Evolutionary conservation across 1,140 invertebrate genomes (phyloP), one percentile per base, ranked within the genome.

Genomic region (Drosophila quadrilineata): DNA sequence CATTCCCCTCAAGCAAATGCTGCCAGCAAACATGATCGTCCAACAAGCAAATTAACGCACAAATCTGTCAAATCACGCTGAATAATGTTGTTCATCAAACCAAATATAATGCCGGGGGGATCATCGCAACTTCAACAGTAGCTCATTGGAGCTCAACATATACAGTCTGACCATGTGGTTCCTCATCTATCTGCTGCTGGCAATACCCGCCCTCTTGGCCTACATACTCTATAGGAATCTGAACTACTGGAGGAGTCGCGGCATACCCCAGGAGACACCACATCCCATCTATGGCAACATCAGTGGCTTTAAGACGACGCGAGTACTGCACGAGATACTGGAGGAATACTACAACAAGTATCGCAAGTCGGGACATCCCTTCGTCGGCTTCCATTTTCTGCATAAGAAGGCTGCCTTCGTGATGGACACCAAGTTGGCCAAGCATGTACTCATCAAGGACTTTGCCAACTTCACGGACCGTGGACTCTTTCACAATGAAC

Each of bases 401-500:
- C 46, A 69, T 0, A 65, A 50, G 3, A 41, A 26, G 9, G 8
- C 26, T 8, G 56, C 17, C 0, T 2, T 72, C 12, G 10, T 74
- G 1, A 54, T 71, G 0, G 76, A 82, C 29, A 41, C 63, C 1
- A 64, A 75, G 38, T 67, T 92, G 8, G 79, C 90, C 0, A 91
- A 91, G 59, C 84, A 90, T 22, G 88, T 93, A 3, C 66, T 93
- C 3, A 90, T 92, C 1, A 92, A 92, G 65, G 92, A 94, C 58
- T 93, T 93, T 45, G 64, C 89, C 9, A 64, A 88, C 26, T 93
- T 93, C 49, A 49, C 76, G 5, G 91, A 92, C 71, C 91, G 91
- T 21, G 90, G 90, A 0, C n/a, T 90, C 0, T 82, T 85, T 26
- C 80, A 91, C 24, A 90, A 91, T 56, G 90, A 90, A 14, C 71